Conservation (phyloP, 1,140 invertebrate species). For the Drosophila arawakana region DNA sequence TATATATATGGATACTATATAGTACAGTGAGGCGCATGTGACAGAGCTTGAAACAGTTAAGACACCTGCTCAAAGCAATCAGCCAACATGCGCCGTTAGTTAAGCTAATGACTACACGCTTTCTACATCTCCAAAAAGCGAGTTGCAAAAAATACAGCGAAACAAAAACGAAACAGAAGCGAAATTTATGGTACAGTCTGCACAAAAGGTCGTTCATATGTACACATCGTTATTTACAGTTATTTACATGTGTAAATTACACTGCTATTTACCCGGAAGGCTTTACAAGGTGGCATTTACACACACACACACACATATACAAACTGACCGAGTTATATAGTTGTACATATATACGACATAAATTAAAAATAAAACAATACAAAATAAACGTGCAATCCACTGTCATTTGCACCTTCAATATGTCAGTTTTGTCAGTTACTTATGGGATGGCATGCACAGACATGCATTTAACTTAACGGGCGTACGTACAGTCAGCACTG, state of each 20-base stretch:
- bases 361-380: too few relatives aligned
- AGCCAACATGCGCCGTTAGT: slow-evolving; percentile 62
- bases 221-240: neutral
- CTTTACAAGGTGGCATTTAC: slow-evolving; percentile 6
- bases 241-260: slow-evolving; percentile 27
- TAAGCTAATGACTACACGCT: slow-evolving; percentile 73
- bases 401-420: slow-evolving; percentile 31
- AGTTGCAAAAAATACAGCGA: slow-evolving; percentile 23
- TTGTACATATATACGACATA: neutral
- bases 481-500: slow-evolving; percentile 30
- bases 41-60: slow-evolving; percentile 46
- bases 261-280: slow-evolving; percentile 11
- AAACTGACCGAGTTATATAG: neutral
- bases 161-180: slow-evolving; percentile 6
- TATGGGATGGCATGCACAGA: slow-evolving; percentile 21
- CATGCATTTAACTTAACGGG: neutral
- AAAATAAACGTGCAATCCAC: slow-evolving; percentile 13
- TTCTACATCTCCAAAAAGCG: slow-evolving; percentile 58
- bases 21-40: slow-evolving; percentile 56
- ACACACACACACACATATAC: neutral
- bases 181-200: slow-evolving; percentile 22
- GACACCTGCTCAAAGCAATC: slow-evolving; percentile 30
- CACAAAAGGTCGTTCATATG: slow-evolving; percentile 17
- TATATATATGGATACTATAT: slow-evolving; percentile 9
- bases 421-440: slow-evolving; percentile 21